Evolutionary conservation across 92 coral and sea anemone genomes (phyloP).

Genomic region (Palythoa grandiflora): DNA sequence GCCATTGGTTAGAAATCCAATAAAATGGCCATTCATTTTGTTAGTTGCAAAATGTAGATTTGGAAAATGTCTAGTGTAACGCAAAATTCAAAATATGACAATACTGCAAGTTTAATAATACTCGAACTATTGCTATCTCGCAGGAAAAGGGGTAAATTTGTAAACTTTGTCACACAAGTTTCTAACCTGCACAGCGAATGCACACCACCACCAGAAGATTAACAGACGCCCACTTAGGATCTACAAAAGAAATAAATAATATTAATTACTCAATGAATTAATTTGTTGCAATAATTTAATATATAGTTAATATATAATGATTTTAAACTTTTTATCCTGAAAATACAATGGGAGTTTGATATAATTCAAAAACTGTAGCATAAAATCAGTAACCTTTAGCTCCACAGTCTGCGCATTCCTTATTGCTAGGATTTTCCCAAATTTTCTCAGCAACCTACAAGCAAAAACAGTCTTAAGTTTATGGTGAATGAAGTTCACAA

Average conservation of each 20-base stretch:
- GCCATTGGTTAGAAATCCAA: no score
- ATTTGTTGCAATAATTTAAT: no score
- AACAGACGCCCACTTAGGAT: conserved; percentile 98
- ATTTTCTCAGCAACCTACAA: conserved; percentile 79
- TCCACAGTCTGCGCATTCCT: conserved; percentile 94
- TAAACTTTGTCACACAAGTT: background rate
- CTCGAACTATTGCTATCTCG: no score
- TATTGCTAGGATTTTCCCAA: conserved; percentile 87
- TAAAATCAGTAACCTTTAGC: conserved; percentile 69
- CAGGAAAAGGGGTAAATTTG: no score
- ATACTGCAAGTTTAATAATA: background rate
- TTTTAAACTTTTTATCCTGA: no score
- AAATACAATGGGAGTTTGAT: no score
- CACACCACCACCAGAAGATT: conserved; percentile 75
- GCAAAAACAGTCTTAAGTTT: background rate
- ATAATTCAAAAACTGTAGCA: no score
- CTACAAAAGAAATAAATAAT: conserved; percentile 57
- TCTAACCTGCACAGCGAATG: conserved; percentile 53
- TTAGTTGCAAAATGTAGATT: no score
- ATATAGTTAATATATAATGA: no score
- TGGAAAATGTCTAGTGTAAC: no score
- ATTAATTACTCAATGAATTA: background rate
- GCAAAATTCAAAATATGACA: no score
- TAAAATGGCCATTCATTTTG: no score
- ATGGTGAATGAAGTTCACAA: background rate